Percentiles rank a stretch among this genome's conserved stretches.
phyloP scores from a whole-genome alignment of 2,888 invertebrate species.

The Uloborus plumipes region DNA sequence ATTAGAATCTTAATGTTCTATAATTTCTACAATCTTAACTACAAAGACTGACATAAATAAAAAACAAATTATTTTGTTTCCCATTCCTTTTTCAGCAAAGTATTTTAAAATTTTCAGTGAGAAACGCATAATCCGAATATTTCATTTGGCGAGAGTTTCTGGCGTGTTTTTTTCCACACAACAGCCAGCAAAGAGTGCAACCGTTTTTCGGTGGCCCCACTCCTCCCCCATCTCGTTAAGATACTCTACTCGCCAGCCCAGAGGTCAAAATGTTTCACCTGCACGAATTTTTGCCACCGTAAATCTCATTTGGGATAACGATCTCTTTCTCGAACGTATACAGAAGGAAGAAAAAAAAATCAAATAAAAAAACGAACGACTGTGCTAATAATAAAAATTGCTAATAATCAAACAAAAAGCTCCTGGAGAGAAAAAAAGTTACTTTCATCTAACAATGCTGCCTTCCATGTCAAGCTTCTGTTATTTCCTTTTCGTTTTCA shows the following conservation, averaged over 20 bases:
- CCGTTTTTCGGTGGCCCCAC: not conserved
- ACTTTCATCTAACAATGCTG: too few species aligned
- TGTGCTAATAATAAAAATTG: slow-evolving; percentile 22
- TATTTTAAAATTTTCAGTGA: too few species aligned
- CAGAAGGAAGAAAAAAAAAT: too few species aligned
- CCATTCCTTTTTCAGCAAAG: too few species aligned
- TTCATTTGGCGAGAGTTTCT: too few species aligned
- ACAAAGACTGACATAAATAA: too few species aligned
- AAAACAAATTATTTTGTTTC: too few species aligned
- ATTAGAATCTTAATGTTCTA: too few species aligned
- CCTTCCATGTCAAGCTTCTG: too few species aligned
- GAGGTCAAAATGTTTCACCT: slow-evolving; percentile 46
- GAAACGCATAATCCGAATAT: not conserved
- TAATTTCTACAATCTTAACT: too few species aligned
- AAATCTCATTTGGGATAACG: slow-evolving; percentile 40
- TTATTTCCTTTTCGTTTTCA: too few species aligned
- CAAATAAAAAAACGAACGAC: not conserved
- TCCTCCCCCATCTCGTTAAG: not conserved
- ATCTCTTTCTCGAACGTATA: slow-evolving; percentile 10
- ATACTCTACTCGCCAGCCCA: slow-evolving; percentile 9
- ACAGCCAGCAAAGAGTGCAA: not conserved
- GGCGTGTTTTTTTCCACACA: not conserved
- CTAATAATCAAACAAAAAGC: slow-evolving; percentile 22
- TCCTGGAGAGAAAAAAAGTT: too few species aligned
- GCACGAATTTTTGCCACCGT: slow-evolving; percentile 26